Conservation (phyloP, 2,888 invertebrate species). For the Parascotia fuliginaria region DNA sequence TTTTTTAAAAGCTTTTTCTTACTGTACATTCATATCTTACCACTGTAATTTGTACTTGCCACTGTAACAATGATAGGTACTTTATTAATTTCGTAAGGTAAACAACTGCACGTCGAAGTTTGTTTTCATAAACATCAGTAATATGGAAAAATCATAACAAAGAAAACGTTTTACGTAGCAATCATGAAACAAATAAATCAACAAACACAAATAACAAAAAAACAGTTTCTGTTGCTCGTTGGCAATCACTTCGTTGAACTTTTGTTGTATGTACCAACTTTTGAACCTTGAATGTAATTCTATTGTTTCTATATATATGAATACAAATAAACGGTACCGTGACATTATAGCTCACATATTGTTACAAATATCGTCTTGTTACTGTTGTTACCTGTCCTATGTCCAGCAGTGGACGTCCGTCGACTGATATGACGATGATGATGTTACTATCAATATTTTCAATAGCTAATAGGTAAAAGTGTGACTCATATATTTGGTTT, state of each 20-base stretch:
- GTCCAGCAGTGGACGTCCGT: too few relatives aligned
- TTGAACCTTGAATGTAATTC: constrained; percentile 8
- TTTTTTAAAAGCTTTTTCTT: background rate
- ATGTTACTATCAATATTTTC: too few relatives aligned
- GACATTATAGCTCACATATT: background rate
- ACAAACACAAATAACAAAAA: background rate
- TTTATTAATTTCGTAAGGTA: too few relatives aligned
- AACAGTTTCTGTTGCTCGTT: background rate
- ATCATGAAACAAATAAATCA: background rate
- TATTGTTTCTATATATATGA: background rate
- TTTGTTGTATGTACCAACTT: constrained; percentile 1
- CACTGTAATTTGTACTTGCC: background rate
- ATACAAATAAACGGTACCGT: background rate
- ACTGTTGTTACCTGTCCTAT: too few relatives aligned
- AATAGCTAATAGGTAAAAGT: too few relatives aligned
- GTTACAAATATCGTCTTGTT: too few relatives aligned
- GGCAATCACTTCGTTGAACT: background rate
- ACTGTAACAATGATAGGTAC: background rate
- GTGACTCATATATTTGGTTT: too few relatives aligned
- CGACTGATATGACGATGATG: too few relatives aligned
- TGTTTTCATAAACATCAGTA: background rate
- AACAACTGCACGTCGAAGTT: background rate
- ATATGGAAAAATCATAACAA: background rate
- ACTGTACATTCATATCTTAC: too few relatives aligned
- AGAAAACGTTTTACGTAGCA: background rate